Evolutionary conservation across 2,797 vertebrate species (phyloP).

Genomic region (Taeniopygia guttata): DNA sequence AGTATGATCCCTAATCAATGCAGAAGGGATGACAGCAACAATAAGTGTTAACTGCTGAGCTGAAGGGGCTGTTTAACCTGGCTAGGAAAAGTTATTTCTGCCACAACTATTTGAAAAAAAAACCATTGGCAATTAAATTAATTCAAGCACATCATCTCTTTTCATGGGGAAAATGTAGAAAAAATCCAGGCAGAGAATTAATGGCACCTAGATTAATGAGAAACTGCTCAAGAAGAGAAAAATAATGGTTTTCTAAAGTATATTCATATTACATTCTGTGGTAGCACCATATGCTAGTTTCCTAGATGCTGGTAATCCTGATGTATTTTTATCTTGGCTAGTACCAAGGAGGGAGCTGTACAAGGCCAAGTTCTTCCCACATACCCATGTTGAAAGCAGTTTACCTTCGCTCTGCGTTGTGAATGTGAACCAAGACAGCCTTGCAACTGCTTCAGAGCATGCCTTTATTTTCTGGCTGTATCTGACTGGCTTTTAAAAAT

Average conservation of each 20-base stretch:
- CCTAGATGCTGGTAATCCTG: slow-evolving; percentile 56
- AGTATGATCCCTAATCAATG: neutral
- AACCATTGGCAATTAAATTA: slow-evolving; percentile 38
- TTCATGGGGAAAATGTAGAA: slow-evolving; percentile 6
- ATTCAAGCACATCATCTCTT: slow-evolving; percentile 36
- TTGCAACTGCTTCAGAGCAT: neutral
- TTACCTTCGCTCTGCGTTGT: slow-evolving; percentile 28
- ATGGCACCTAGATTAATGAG: slow-evolving; percentile 18
- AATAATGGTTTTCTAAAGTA: slow-evolving; percentile 32
- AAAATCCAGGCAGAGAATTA: slow-evolving; percentile 30
- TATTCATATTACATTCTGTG: slow-evolving; percentile 30
- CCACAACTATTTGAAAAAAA: slow-evolving; percentile 8
- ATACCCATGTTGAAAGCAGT: slow-evolving; percentile 25
- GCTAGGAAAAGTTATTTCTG: slow-evolving; percentile 42
- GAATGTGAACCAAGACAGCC: slow-evolving; percentile 31
- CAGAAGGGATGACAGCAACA: neutral
- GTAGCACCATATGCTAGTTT: slow-evolving; percentile 58
- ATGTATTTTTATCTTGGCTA: slow-evolving; percentile 65
- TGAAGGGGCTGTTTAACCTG: slow-evolving; percentile 13
- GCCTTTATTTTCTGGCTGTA: neutral
- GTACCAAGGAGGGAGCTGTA: slow-evolving; percentile 40
- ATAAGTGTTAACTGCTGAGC: neutral
- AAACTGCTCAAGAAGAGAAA: slow-evolving; percentile 22
- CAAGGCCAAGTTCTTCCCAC: slow-evolving; percentile 61
- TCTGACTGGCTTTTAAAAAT: neutral